These are phyloP conservation scores for Anodontia alba DNA, from an alignment of 2,888 invertebrate genomes.

Conservation along the genomic window DNA sequence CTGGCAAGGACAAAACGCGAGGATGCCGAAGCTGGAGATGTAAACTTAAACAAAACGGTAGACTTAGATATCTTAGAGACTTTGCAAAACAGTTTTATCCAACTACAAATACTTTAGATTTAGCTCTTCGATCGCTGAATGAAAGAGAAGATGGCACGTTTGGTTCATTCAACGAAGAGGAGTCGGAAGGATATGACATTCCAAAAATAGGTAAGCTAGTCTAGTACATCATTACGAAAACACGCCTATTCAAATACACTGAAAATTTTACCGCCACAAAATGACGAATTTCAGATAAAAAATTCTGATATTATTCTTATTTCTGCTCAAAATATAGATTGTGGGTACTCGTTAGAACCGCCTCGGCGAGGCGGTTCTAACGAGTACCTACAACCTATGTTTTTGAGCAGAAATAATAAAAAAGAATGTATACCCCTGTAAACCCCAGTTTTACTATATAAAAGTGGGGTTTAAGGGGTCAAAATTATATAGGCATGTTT, in stretches of 20 bases:
- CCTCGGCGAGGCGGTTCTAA: too few species aligned
- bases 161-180: constrained; percentile 35
- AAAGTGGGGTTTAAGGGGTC: too few species aligned
- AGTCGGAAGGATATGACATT: constrained; percentile 53
- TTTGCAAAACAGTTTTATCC: constrained; percentile 48
- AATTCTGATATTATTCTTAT: too few species aligned
- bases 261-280: too few species aligned
- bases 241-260: background rate
- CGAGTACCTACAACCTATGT: too few species aligned
- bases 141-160: constrained; percentile 47
- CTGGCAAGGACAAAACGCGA: constrained; percentile 33
- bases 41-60: constrained; percentile 45
- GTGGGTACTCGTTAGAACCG: too few species aligned
- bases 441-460: too few species aligned
- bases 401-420: too few species aligned
- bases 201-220: constrained; percentile 54
- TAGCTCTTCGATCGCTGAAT: constrained; percentile 52
- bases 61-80: constrained; percentile 46
- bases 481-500: too few species aligned
- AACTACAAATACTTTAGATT: constrained; percentile 43
- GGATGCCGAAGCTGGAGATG: constrained; percentile 49
- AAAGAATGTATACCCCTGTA: too few species aligned
- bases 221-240: background rate
- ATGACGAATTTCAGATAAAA: too few species aligned
- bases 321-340: too few species aligned